phyloP scores from a whole-genome alignment of 2,113 vertebrate genomes.

The Lota lota region DNA sequence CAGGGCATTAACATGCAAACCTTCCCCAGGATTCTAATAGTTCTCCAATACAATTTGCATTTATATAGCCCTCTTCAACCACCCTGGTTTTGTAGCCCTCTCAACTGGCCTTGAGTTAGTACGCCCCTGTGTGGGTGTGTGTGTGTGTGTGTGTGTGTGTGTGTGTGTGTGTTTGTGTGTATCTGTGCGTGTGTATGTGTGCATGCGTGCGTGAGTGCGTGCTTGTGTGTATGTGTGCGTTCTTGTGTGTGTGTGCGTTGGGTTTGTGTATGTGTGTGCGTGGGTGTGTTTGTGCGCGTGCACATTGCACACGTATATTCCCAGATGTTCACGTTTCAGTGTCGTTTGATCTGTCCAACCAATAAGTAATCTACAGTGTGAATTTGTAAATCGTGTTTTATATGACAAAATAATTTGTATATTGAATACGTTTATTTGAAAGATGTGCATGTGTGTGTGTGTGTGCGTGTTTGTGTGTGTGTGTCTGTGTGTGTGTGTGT shows the following conservation, averaged over 20 bases:
- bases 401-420: too few species aligned
- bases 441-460: slow-evolving; percentile 22
- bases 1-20: slow-evolving; percentile 79
- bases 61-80: slow-evolving; percentile 81
- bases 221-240: background rate
- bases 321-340: too few species aligned
- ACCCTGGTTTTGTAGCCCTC: slow-evolving; percentile 77
- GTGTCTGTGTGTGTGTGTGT: too few species aligned
- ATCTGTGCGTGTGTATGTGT: background rate
- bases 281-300: background rate
- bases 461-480: too few species aligned
- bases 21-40: slow-evolving; percentile 75
- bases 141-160: slow-evolving; percentile 38
- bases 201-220: background rate
- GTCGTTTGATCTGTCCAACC: too few species aligned
- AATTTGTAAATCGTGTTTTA: too few species aligned
- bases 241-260: too few species aligned
- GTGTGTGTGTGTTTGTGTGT: background rate
- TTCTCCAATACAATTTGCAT: slow-evolving; percentile 81
- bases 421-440: too few species aligned
- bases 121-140: slow-evolving; percentile 34
- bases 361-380: too few species aligned
- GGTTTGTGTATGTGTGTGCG: background rate
- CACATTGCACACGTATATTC: too few species aligned
- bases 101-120: slow-evolving; percentile 75